Base-by-base conservation (phyloP, 2,797 vertebrate genomes). In the Propithecus deckenii region DNA sequence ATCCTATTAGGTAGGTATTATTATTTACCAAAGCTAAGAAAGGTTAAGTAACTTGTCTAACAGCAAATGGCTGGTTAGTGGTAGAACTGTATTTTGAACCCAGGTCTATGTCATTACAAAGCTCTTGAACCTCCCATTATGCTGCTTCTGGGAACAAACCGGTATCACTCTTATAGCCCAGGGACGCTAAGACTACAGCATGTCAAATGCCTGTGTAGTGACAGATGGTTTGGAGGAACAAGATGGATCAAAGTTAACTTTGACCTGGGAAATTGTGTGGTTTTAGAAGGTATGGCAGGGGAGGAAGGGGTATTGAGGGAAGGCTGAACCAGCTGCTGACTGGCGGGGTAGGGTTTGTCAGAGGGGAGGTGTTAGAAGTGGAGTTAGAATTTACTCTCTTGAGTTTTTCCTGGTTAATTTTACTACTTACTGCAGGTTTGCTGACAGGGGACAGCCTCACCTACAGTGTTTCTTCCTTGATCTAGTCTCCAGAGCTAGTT, bases 401-500 rank as follows among this genome's bases (percentile, higher is more conserved):
- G 71, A 65, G 17, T 78, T 95, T 87, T 89, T 79, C 32, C n/a
- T 93, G 65, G 67, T 79, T 87, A 48, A 72, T 38, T 86, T 93
- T 86, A 55, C 38, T 80, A 17, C 38, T 75, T 11, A 41, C 32
- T 80, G 14, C 41, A 86, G 80, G 81, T 87, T 92, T 96, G 25
- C 30, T 71, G 57, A 72, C 4, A 61, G 17, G 28, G 32, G 18
- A 72, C 22, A 80, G 1, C 85, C 38, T 94, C 10, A 2, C 38
- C 46, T 57, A 57, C n/a, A 28, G 38, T 89, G 32, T 86, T 52
- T 86, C 46, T 35, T 85, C 8, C 25, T 4, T 84, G 48, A 61
- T 63, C 65, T 63, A 78, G 17, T 89, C 63, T 87, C n/a, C 20
- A 75, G 48, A 93, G 38, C 30, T 87, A 75, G 84, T 76, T 89